Evolutionary conservation across 2,113 vertebrate species (phyloP).

Genomic region (Oophaga pumilio): DNA sequence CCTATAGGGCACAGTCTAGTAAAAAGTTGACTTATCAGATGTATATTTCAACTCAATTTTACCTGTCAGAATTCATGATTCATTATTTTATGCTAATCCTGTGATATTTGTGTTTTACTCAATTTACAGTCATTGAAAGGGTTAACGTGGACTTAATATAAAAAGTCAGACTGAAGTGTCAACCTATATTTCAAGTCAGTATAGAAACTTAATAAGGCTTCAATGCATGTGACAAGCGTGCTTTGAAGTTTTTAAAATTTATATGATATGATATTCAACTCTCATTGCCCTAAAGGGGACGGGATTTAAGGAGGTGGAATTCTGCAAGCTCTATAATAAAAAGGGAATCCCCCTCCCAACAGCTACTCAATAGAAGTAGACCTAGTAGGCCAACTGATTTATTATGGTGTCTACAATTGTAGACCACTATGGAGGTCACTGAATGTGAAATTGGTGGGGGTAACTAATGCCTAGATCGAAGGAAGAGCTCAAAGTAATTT

Average conservation of each 20-base stretch:
- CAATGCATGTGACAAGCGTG: background rate
- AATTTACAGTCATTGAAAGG: background rate
- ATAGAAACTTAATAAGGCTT: constrained; percentile 9
- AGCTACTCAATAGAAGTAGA: background rate
- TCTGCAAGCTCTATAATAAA: background rate
- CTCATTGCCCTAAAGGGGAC: constrained; percentile 36
- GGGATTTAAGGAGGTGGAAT: constrained; percentile 18
- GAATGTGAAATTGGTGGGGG: accelerated
- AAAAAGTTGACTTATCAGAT: too few species aligned
- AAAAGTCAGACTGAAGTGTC: background rate
- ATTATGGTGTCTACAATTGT: background rate
- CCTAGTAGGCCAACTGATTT: background rate
- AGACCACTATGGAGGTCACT: constrained; percentile 1
- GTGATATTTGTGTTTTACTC: background rate
- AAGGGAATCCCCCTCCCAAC: background rate
- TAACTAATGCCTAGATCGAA: background rate
- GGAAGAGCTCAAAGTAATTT: too few species aligned
- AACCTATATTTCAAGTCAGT: background rate
- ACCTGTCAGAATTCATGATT: too few species aligned
- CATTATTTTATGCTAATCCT: background rate
- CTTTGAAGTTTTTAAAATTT: constrained; percentile 46
- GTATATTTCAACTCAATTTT: too few species aligned
- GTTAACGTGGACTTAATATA: constrained; percentile 4
- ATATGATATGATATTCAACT: constrained; percentile 31
- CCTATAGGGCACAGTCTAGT: too few species aligned